Evolutionary conservation across 2,888 invertebrate species (phyloP).

Genomic region (Tenthredo distinguenda): DNA sequence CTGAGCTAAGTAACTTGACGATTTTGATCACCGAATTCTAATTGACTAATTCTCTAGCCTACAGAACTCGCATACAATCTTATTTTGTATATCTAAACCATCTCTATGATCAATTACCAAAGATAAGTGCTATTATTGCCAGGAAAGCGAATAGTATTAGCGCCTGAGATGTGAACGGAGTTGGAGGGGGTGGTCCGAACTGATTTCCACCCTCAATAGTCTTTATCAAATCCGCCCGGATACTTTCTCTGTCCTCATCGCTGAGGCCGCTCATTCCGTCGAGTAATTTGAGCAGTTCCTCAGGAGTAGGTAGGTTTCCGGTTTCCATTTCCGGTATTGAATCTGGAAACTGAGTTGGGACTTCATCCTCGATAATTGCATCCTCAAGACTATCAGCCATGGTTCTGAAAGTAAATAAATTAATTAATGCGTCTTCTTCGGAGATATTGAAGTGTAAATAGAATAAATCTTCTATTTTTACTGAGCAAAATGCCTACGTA

Average conservation of each 20-base stretch:
- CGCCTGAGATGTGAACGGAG: slow-evolving; percentile 67
- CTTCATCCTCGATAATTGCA: slow-evolving; percentile 51
- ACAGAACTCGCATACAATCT: not conserved
- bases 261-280: slow-evolving; percentile 80
- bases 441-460: not conserved
- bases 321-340: slow-evolving; percentile 57
- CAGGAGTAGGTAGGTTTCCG: slow-evolving; percentile 80
- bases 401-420: not conserved
- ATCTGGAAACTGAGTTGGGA: slow-evolving; percentile 50
- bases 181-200: not conserved
- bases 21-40: not conserved
- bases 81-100: not conserved
- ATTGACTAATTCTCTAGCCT: not conserved
- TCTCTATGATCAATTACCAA: slow-evolving; percentile 63
- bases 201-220: slow-evolving; percentile 66
- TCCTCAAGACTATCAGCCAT: slow-evolving; percentile 49
- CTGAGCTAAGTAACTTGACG: not conserved
- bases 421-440: not conserved
- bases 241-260: slow-evolving; percentile 83
- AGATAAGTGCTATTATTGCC: slow-evolving; percentile 66
- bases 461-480: not conserved
- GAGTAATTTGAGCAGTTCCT: slow-evolving; percentile 81
- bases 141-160: slow-evolving; percentile 67
- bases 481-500: not conserved
- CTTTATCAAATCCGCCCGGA: slow-evolving; percentile 80